A percentile compares a stretch with the other conserved stretches of the same genome.
Conservation (phyloP, 2,113 vertebrate genomes). For the Pyxicephalus adspersus region DNA sequence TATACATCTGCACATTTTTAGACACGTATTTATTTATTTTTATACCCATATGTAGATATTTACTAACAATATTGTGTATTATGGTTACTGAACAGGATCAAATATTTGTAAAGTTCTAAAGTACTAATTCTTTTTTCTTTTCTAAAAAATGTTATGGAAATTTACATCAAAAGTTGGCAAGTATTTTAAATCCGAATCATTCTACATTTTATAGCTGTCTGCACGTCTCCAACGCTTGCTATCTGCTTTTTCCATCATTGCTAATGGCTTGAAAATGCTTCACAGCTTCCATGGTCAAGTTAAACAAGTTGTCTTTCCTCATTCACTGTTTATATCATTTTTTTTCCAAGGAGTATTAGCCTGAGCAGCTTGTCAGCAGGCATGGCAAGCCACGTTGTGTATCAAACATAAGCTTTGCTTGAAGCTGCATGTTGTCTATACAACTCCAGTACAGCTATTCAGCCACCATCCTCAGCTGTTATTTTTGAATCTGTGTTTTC, state of each 20-base stretch:
- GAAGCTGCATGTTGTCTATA: constrained; percentile 77
- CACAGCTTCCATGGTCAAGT: constrained; percentile 68
- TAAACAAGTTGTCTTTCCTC: constrained; percentile 61
- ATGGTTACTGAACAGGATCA: constrained; percentile 66
- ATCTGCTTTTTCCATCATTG: constrained; percentile 61
- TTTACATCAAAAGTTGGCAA: constrained; percentile 82
- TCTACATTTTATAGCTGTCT: constrained; percentile 64
- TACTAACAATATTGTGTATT: constrained; percentile 12
- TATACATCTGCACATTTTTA: background rate
- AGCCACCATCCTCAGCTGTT: constrained; percentile 67
- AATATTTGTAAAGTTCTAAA: constrained; percentile 64
- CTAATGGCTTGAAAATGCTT: constrained; percentile 62
- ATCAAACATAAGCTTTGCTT: constrained; percentile 72
- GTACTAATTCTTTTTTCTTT: constrained; percentile 67
- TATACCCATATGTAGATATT: background rate
- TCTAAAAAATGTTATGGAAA: constrained; percentile 71
- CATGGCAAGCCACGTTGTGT: constrained; percentile 64
- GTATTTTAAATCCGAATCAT: constrained; percentile 78
- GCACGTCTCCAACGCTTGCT: constrained; percentile 25
- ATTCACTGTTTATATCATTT: constrained; percentile 56
- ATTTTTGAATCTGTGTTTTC: constrained; percentile 61
- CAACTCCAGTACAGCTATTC: constrained; percentile 63
- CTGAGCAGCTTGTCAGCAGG: constrained; percentile 63
- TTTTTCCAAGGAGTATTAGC: constrained; percentile 51
- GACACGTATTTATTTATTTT: background rate